Conservation (phyloP, 2,113 vertebrate genomes). For the Typhlomys cinereus region DNA sequence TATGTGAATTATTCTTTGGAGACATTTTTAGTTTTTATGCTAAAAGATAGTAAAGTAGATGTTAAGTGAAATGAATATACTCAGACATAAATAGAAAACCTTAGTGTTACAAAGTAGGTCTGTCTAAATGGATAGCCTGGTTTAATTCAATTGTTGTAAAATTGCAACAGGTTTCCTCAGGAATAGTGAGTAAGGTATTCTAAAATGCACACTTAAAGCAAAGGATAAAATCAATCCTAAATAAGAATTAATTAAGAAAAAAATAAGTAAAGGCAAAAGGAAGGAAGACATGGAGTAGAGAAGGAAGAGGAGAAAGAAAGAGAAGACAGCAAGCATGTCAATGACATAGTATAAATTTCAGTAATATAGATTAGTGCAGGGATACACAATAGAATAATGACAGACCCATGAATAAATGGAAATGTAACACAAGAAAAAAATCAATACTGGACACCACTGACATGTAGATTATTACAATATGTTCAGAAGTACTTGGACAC, state of each 20-base stretch:
- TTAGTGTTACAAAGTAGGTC: not conserved
- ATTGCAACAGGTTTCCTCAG: not conserved
- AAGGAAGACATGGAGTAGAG: no score
- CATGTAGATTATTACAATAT: not conserved
- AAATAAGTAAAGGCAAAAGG: not conserved
- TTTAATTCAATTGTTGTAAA: not conserved
- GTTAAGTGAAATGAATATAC: not conserved
- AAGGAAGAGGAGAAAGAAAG: not conserved
- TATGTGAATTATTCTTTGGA: not conserved
- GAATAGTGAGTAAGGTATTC: not conserved
- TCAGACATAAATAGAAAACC: not conserved
- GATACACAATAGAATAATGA: not conserved
- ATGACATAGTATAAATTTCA: no score
- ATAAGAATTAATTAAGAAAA: not conserved
- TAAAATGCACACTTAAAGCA: not conserved
- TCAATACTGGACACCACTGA: not conserved
- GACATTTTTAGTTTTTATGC: not conserved
- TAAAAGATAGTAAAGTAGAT: not conserved
- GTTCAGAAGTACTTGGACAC: not conserved
- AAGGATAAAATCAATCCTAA: not conserved
- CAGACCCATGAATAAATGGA: no score
- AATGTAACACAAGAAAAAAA: not conserved
- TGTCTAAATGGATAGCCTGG: not conserved
- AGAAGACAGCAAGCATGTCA: rapidly evolving
- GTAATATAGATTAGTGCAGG: not conserved